Percentiles rank a stretch among this genome's conserved stretches.
These are phyloP conservation scores for Ichneumoninae sp. DNA, from an alignment of 2,888 invertebrate species.

Conservation along the genomic window DNA sequence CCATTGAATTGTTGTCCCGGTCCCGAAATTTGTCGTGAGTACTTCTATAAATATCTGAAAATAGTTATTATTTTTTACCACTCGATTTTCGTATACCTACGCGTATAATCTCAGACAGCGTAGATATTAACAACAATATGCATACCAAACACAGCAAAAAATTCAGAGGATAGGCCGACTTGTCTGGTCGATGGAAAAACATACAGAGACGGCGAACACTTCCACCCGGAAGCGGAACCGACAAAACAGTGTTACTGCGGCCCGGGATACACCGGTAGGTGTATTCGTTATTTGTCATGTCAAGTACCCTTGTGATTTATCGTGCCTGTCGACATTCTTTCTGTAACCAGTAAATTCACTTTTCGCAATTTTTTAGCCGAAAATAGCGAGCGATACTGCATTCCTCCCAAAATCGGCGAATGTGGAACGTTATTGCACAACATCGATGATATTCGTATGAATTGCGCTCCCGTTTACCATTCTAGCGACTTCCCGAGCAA, in stretches of 20 bases:
- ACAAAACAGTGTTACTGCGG: slow-evolving; percentile 71
- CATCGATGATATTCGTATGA: slow-evolving; percentile 53
- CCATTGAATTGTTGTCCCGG: slow-evolving; percentile 69
- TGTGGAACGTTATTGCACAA: slow-evolving; percentile 70
- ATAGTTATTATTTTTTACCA: neutral
- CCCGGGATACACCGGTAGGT: slow-evolving; percentile 69
- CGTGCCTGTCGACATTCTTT: no score
- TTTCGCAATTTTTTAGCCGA: slow-evolving; percentile 64
- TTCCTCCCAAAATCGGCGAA: slow-evolving; percentile 41
- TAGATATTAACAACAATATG: neutral
- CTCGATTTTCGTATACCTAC: no score
- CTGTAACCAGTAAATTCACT: neutral
- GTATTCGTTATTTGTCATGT: neutral
- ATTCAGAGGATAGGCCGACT: slow-evolving; percentile 66
- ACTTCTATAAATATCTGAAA: neutral
- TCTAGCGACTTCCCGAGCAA: slow-evolving; percentile 63
- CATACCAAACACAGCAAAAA: slow-evolving; percentile 66
- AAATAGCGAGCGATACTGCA: slow-evolving; percentile 76
- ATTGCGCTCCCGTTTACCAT: slow-evolving; percentile 75
- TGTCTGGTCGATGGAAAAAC: slow-evolving; percentile 71
- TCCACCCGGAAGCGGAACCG: slow-evolving; percentile 68
- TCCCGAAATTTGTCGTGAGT: slow-evolving; percentile 75
- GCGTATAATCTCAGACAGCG: neutral
- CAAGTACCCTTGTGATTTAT: neutral
- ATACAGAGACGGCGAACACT: slow-evolving; percentile 72